A percentile compares a stretch with the other conserved stretches of the same genome.
These are phyloP conservation scores for Shinisaurus crocodilurus DNA, from an alignment of 2,113 vertebrate genomes.

Conservation along the genomic window DNA sequence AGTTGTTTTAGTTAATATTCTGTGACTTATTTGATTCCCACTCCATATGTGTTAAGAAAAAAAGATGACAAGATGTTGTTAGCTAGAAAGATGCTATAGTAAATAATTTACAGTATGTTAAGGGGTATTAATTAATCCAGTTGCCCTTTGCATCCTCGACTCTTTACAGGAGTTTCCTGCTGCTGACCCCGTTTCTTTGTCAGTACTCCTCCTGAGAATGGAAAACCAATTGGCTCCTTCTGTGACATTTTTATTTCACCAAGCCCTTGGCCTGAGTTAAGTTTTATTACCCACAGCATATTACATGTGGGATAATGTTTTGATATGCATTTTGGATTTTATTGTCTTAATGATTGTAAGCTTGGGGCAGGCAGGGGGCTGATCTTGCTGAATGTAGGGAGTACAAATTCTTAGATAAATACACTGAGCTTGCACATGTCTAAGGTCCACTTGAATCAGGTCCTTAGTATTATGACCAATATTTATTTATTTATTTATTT, in stretches of 20 bases:
- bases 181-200: background rate
- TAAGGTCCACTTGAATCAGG: background rate
- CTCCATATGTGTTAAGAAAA: constrained; percentile 59
- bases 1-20: constrained; percentile 50
- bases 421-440: background rate
- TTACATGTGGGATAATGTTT: background rate
- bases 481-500: too few species aligned
- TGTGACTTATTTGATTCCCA: constrained; percentile 35
- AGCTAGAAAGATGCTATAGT: constrained; percentile 36
- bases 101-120: constrained; percentile 49
- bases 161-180: background rate
- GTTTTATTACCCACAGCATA: background rate
- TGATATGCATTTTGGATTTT: background rate
- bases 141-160: background rate
- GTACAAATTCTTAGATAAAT: too few species aligned
- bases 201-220: background rate
- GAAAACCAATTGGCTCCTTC: background rate
- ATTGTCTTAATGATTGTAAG: background rate
- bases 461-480: constrained; percentile 33
- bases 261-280: background rate
- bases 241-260: background rate
- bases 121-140: too few species aligned
- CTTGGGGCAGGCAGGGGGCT: background rate
- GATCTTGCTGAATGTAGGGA: background rate
- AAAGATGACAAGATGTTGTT: constrained; percentile 52